phyloP scores from a whole-genome alignment of 2,888 invertebrate species.

The Drosophila fulvimacula region DNA sequence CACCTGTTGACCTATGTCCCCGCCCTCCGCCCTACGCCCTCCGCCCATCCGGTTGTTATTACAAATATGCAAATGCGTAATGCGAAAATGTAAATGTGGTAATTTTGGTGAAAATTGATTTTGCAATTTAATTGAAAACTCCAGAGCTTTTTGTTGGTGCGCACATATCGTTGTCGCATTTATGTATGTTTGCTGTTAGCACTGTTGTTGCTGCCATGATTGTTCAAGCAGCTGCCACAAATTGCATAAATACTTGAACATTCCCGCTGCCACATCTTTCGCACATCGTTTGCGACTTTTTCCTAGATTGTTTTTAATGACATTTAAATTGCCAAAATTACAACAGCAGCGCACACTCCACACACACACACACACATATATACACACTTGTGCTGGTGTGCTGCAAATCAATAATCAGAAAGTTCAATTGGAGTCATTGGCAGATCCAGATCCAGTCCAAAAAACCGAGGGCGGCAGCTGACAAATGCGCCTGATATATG shows the following conservation, averaged over 20 bases:
- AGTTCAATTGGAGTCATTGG: slow-evolving; percentile 63
- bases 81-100: slow-evolving; percentile 69
- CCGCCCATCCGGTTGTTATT: slow-evolving; percentile 18
- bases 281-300: slow-evolving; percentile 74
- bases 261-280: slow-evolving; percentile 46
- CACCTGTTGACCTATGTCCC: slow-evolving; percentile 71
- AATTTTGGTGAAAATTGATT: slow-evolving; percentile 78
- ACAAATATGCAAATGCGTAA: slow-evolving; percentile 73
- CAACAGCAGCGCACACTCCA: slow-evolving; percentile 40
- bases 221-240: slow-evolving; percentile 79
- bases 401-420: slow-evolving; percentile 71
- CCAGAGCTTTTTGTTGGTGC: slow-evolving; percentile 44
- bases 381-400: neutral
- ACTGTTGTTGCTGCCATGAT: slow-evolving; percentile 47
- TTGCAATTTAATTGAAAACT: slow-evolving; percentile 79
- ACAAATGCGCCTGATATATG: slow-evolving; percentile 74
- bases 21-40: neutral
- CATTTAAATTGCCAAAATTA: slow-evolving; percentile 79
- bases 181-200: slow-evolving; percentile 16
- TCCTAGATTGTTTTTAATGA: slow-evolving; percentile 73
- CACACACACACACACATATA: neutral
- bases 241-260: slow-evolving; percentile 68
- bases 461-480: slow-evolving; percentile 51
- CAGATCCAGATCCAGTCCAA: slow-evolving; percentile 20
- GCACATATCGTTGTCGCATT: slow-evolving; percentile 38